Evolutionary conservation across 1,140 invertebrate genomes (phyloP).

Genomic region (Drosophila bocqueti): DNA sequence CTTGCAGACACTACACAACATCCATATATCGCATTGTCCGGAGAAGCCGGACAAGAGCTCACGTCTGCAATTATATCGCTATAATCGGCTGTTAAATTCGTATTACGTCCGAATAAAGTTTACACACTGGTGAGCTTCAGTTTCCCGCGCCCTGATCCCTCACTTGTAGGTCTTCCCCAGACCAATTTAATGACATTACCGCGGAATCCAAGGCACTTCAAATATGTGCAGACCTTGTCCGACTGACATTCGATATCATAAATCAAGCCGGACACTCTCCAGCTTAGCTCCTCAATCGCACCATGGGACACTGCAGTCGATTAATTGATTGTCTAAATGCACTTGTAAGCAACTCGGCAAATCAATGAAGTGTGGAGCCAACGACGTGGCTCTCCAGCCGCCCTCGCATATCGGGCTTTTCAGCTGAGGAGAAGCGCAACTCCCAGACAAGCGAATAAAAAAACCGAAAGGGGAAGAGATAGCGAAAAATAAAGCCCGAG

Average conservation of each 20-base stretch:
- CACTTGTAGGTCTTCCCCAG: conserved; percentile 56
- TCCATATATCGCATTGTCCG: not conserved
- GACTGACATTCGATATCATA: conserved; percentile 69
- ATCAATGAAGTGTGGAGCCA: conserved; percentile 78
- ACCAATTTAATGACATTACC: conserved; percentile 44
- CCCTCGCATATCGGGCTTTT: conserved; percentile 5
- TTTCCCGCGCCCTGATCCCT: conserved; percentile 12
- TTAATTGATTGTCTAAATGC: conserved; percentile 84
- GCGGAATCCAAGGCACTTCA: conserved; percentile 39
- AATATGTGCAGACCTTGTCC: conserved; percentile 55
- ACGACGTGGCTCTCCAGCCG: conserved; percentile 52
- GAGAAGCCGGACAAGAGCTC: conserved; percentile 29
- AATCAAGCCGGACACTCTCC: conserved; percentile 70
- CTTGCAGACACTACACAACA: not conserved
- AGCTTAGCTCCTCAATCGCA: conserved; percentile 41
- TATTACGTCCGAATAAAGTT: conserved; percentile 39
- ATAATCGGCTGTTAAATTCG: conserved; percentile 64
- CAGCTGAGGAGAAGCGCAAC: not conserved
- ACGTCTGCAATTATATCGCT: conserved; percentile 36
- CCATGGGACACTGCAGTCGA: conserved; percentile 68
- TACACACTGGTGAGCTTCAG: conserved; percentile 26
- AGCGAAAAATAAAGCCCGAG: conserved; percentile 22
- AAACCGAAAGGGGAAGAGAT: conserved; percentile 26
- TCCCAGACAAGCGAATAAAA: conserved; percentile 34
- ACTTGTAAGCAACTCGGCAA: conserved; percentile 81